phyloP scores from a whole-genome alignment of 2,888 invertebrate genomes.

The Stenichneumon culpator region DNA sequence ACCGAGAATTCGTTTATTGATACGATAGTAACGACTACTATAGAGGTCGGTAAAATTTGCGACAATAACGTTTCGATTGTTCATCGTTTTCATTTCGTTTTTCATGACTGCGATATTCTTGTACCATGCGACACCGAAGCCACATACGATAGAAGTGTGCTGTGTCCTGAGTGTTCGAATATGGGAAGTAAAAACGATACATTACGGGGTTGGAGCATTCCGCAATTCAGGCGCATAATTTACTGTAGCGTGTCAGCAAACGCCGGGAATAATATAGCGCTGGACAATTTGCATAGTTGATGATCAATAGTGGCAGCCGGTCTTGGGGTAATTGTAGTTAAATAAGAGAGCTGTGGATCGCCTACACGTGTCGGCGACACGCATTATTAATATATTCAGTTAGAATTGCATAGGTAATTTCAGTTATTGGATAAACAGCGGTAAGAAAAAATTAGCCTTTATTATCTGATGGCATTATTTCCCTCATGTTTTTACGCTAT shows the following conservation, averaged over 20 bases:
- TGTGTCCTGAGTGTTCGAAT: background rate
- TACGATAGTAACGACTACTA: background rate
- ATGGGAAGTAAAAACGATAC: background rate
- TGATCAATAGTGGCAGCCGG: background rate
- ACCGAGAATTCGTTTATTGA: background rate
- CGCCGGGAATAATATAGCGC: background rate
- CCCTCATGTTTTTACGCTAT: too few species aligned
- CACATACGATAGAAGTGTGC: background rate
- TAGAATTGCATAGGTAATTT: too few species aligned
- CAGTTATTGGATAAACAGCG: too few species aligned
- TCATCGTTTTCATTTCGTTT: background rate
- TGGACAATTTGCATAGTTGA: conserved; percentile 9
- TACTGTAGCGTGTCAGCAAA: background rate
- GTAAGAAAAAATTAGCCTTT: too few species aligned
- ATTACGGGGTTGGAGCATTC: background rate
- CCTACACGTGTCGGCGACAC: too few species aligned
- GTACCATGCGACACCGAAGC: too few species aligned
- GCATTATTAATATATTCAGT: too few species aligned
- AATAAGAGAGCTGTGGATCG: too few species aligned
- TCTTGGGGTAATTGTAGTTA: too few species aligned
- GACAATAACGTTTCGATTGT: background rate
- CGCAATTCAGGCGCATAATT: background rate
- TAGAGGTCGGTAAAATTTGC: background rate
- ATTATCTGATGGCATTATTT: too few species aligned
- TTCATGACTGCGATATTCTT: background rate